Conservation (phyloP, 2,888 invertebrate species). For the Diploptera punctata region DNA sequence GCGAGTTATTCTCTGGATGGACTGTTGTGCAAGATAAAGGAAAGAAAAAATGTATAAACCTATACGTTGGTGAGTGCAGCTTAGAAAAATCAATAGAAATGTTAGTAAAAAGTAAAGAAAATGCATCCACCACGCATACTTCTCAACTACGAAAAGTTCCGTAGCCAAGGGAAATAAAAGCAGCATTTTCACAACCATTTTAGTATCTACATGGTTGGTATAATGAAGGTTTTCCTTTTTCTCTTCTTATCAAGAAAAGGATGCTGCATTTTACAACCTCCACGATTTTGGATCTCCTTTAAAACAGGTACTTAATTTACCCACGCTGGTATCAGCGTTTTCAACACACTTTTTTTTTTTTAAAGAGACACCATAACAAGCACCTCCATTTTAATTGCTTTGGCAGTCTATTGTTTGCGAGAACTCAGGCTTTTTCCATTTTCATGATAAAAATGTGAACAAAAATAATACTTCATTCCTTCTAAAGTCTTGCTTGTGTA, state of each 20-base stretch:
- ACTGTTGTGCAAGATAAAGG: background rate
- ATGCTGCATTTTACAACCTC: background rate
- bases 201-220: background rate
- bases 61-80: conserved; percentile 27
- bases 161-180: conserved; percentile 18
- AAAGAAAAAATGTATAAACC: conserved; percentile 1
- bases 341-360: background rate
- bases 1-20: background rate
- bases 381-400: background rate
- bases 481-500: background rate
- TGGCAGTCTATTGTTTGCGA: background rate
- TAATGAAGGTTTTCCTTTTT: background rate
- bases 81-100: background rate
- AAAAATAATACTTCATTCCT: background rate
- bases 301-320: conserved; percentile 18
- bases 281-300: conserved; percentile 24
- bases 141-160: background rate
- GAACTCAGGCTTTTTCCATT: background rate
- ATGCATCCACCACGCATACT: conserved; percentile 28
- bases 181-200: conserved; percentile 9
- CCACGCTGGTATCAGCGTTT: background rate
- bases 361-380: background rate
- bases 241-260: background rate
- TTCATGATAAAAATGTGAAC: conserved; percentile 11
- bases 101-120: conserved; percentile 5